Percentiles rank a stretch among this genome's conserved stretches.
phyloP scores from a whole-genome alignment of 1,140 invertebrate species.

The Acromyrmex heyeri region DNA sequence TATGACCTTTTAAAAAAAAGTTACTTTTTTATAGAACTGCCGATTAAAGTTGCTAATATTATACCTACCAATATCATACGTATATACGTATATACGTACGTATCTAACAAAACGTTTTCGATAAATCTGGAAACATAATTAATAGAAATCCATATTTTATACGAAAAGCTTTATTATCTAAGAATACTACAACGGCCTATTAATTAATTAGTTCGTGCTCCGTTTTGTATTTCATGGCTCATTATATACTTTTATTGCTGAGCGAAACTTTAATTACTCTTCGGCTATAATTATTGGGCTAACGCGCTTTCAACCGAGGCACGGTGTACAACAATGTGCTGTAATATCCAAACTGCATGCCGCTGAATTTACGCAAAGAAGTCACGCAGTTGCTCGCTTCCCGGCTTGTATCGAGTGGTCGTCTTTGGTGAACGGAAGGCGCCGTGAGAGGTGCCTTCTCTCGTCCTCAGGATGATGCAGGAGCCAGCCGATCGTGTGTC shows the following conservation, averaged over 20 bases:
- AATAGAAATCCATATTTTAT: neutral
- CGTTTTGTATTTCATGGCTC: neutral
- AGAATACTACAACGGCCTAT: neutral
- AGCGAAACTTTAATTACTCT: conserved; percentile 1
- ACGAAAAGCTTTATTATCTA: neutral
- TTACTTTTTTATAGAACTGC: conserved; percentile 15
- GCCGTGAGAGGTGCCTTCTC: conserved; percentile 13
- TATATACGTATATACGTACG: neutral
- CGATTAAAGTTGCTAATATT: conserved; percentile 11
- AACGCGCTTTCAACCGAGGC: neutral
- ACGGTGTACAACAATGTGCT: neutral
- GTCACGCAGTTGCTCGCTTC: conserved; percentile 44
- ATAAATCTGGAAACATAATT: neutral
- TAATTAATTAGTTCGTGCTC: neutral
- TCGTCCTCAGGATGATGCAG: conserved; percentile 29
- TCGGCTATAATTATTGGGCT: neutral
- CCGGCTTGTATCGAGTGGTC: neutral
- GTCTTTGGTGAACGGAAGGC: neutral
- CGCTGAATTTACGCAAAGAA: neutral
- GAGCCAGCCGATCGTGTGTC: conserved; percentile 63
- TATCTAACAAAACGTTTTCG: neutral
- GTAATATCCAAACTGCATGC: neutral
- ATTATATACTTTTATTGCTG: neutral
- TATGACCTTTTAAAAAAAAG: neutral
- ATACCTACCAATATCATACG: neutral